These are phyloP conservation scores for Morinoia aosen DNA, from an alignment of 2,888 invertebrate species.

Conservation along the genomic window DNA sequence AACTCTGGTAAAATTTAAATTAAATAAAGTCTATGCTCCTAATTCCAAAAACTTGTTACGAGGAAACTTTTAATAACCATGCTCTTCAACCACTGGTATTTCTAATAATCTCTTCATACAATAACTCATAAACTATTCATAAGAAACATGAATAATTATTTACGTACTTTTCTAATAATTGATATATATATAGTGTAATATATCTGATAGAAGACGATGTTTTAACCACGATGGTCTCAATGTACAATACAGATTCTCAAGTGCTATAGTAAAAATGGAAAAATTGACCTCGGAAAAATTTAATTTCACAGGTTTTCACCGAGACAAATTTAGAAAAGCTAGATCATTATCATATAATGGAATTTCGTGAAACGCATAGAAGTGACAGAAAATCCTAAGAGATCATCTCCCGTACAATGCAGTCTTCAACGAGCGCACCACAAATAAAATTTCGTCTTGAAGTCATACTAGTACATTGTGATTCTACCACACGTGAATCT, in stretches of 20 bases:
- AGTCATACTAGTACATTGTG: neutral
- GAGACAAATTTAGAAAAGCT: neutral
- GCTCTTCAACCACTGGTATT: neutral
- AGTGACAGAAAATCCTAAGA: neutral
- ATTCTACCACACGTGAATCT: constrained; percentile 17
- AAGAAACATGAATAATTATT: constrained; percentile 8
- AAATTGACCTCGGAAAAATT: neutral
- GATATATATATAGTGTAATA: neutral
- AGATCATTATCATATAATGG: neutral
- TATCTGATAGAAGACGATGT: constrained; percentile 13
- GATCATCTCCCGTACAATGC: neutral
- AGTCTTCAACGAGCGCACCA: neutral
- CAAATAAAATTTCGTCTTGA: neutral
- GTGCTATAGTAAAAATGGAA: neutral
- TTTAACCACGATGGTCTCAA: neutral
- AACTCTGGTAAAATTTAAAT: neutral
- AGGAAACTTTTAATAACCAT: neutral
- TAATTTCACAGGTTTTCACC: neutral
- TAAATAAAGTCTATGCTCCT: neutral
- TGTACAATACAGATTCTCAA: neutral
- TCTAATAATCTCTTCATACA: neutral
- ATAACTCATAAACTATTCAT: constrained; percentile 37
- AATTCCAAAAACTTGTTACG: neutral
- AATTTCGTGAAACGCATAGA: neutral
- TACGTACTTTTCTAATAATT: constrained; percentile 19